phyloP scores from a whole-genome alignment of 2,113 vertebrate species.

The Rostratula benghalensis region DNA sequence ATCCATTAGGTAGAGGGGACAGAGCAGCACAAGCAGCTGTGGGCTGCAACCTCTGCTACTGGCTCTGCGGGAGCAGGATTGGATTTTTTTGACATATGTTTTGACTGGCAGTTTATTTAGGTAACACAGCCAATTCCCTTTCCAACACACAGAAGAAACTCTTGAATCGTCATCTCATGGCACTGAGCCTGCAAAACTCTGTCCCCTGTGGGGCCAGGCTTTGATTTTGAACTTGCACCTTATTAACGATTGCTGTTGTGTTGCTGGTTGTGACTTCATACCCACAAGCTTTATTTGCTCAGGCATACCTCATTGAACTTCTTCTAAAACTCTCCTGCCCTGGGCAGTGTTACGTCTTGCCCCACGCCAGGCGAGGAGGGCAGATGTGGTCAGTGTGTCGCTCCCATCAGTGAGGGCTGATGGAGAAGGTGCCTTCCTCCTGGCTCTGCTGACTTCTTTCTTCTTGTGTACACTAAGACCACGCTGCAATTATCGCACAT shows the following conservation, averaged over 20 bases:
- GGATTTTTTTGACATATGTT: background rate
- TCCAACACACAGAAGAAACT: background rate
- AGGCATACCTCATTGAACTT: background rate
- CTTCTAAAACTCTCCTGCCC: background rate
- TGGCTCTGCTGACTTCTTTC: background rate
- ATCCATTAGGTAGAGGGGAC: accelerated
- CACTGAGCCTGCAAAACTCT: background rate
- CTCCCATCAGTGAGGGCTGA: background rate
- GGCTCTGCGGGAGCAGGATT: background rate
- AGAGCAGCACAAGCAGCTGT: background rate
- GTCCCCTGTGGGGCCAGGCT: background rate
- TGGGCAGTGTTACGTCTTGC: background rate
- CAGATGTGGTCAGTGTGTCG: accelerated
- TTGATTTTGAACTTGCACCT: background rate
- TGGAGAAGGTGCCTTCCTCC: background rate
- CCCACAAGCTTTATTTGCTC: background rate
- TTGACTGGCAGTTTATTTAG: background rate
- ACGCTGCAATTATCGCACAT: background rate
- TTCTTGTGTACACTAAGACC: background rate
- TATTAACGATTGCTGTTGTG: background rate
- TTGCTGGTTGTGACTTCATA: background rate
- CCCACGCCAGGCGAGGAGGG: accelerated
- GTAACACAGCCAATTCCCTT: background rate
- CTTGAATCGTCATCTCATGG: background rate
- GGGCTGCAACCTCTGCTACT: background rate